phyloP scores from a whole-genome alignment of 2,797 vertebrate species.

The Diglossa cyanea region DNA sequence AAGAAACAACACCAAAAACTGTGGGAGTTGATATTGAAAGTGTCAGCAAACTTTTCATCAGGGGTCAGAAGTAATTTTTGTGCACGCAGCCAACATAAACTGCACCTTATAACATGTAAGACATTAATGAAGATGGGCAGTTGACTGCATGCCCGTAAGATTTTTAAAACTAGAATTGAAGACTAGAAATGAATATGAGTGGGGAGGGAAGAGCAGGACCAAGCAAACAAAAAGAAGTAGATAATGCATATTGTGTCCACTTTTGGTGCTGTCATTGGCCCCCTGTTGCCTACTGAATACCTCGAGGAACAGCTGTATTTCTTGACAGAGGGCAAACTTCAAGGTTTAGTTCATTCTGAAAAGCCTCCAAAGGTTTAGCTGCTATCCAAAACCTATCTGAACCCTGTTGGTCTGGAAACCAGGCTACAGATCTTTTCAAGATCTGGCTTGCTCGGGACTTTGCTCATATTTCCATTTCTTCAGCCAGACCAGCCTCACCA shows the following conservation, averaged over 20 bases:
- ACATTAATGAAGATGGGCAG: neutral
- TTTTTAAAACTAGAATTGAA: neutral
- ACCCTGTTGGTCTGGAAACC: neutral
- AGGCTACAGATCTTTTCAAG: neutral
- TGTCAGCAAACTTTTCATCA: neutral
- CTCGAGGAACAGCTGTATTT: neutral
- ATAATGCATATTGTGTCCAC: neutral
- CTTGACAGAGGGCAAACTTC: neutral
- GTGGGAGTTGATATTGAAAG: neutral
- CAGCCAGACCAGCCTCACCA: slow-evolving; percentile 52
- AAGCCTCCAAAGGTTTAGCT: slow-evolving; percentile 4
- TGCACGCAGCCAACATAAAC: neutral
- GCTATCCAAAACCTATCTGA: slow-evolving; percentile 19
- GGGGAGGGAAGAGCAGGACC: neutral
- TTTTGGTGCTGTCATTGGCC: neutral
- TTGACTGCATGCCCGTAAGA: neutral
- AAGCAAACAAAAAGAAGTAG: neutral
- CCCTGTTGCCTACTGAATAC: neutral
- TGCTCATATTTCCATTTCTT: slow-evolving; percentile 34
- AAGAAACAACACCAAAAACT: neutral
- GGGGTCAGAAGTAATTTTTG: neutral
- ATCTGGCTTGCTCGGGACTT: neutral
- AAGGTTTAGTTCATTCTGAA: neutral
- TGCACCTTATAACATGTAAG: neutral
- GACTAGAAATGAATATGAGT: neutral